Evolutionary conservation across 2,113 vertebrate genomes (phyloP).

Genomic region (Micronycteris hirsuta): DNA sequence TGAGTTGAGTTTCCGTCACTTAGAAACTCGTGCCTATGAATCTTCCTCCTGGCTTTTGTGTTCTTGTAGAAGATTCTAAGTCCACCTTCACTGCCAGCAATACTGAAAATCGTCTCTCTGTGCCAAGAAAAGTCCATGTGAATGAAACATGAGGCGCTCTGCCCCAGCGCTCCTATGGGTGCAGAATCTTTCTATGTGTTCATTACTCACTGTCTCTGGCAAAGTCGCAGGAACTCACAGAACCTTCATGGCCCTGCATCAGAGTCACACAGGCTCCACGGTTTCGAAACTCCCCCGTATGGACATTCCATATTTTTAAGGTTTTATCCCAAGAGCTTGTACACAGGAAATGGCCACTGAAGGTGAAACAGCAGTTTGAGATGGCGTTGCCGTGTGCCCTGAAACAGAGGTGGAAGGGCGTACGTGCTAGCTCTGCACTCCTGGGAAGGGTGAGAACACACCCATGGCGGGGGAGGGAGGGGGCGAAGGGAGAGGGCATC

Average conservation of each 20-base stretch:
- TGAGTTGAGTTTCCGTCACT: background rate
- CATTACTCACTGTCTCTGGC: conserved; percentile 80
- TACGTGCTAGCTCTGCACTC: background rate
- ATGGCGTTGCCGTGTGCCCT: conserved; percentile 82
- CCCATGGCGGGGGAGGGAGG: no score
- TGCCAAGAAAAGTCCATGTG: background rate
- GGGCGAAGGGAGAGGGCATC: background rate
- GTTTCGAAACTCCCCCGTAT: conserved; percentile 76
- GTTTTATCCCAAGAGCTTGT: conserved; percentile 86
- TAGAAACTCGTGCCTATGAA: background rate
- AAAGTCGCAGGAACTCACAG: conserved; percentile 83
- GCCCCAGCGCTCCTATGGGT: rapidly evolving
- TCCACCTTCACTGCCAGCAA: background rate
- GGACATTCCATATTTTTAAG: conserved; percentile 84
- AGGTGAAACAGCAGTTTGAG: conserved; percentile 84
- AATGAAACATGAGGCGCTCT: background rate
- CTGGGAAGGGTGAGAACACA: no score
- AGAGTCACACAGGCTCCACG: conserved; percentile 71
- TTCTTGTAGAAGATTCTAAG: background rate
- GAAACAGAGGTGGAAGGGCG: conserved; percentile 34
- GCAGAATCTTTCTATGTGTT: no score
- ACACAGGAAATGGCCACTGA: conserved; percentile 81
- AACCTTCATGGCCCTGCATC: conserved; percentile 77
- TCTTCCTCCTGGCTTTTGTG: background rate
- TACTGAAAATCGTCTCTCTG: background rate